Conservation (phyloP, 2,113 vertebrate species). For the Nyctereutes procyonoides region DNA sequence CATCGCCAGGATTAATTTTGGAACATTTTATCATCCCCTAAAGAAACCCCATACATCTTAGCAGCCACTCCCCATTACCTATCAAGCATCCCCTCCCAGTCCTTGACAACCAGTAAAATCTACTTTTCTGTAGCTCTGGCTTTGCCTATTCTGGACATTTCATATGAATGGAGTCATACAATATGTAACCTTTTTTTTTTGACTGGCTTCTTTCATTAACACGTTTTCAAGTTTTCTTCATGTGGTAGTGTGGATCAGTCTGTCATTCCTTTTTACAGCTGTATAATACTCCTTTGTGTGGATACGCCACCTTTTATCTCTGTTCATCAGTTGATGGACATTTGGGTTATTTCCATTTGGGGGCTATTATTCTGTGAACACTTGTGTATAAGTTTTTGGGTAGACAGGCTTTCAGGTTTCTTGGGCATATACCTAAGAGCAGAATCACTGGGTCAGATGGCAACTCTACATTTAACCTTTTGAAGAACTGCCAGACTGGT, state of each 20-base stretch:
- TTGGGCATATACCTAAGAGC: neutral
- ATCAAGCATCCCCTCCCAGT: neutral
- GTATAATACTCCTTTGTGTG: neutral
- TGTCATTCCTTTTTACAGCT: conserved; percentile 17
- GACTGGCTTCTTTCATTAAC: neutral
- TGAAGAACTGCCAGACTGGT: neutral
- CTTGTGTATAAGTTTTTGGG: neutral
- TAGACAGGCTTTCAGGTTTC: neutral
- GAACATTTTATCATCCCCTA: neutral
- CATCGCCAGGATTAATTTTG: neutral
- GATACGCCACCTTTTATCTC: neutral
- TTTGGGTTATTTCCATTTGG: conserved; percentile 20
- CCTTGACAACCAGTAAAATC: neutral
- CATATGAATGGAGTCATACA: neutral
- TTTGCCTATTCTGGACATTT: neutral
- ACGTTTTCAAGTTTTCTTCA: neutral
- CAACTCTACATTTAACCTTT: neutral
- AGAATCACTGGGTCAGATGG: neutral
- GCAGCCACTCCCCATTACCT: neutral
- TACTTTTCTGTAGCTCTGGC: neutral
- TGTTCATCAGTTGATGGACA: neutral
- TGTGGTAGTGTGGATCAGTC: neutral
- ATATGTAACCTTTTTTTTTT: neutral
- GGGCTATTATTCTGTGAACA: neutral
- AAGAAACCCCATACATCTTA: neutral